These are phyloP conservation scores for Saccostrea glomerata DNA, from an alignment of 1,140 invertebrate genomes.

Conservation along the genomic window DNA sequence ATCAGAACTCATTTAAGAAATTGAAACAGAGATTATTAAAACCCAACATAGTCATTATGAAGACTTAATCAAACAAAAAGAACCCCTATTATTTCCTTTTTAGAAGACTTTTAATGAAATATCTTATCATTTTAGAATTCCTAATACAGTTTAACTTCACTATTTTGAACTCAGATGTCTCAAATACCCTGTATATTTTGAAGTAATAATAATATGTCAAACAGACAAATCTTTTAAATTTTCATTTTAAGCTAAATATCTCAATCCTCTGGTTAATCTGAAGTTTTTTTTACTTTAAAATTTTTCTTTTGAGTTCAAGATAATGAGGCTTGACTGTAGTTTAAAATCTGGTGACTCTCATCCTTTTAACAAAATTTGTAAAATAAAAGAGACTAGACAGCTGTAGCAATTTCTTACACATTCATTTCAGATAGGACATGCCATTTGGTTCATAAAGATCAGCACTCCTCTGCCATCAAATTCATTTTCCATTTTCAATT, in stretches of 20 bases:
- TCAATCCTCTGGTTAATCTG: too few relatives aligned
- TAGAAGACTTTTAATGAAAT: background rate
- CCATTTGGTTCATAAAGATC: conserved; percentile 28
- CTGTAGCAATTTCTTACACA: conserved; percentile 7
- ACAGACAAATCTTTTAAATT: too few relatives aligned
- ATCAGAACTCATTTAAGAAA: conserved; percentile 35
- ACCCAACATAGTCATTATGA: conserved; percentile 26
- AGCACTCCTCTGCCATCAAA: conserved; percentile 26
- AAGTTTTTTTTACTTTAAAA: too few relatives aligned
- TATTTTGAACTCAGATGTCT: too few relatives aligned
- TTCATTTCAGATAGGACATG: conserved; percentile 10
- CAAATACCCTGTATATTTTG: too few relatives aligned
- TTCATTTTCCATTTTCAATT: conserved; percentile 35
- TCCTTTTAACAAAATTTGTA: background rate
- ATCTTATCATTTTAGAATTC: background rate
- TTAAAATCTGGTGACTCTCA: background rate
- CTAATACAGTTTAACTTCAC: background rate
- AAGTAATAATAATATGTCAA: too few relatives aligned
- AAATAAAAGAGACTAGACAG: background rate
- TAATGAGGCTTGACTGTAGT: too few relatives aligned
- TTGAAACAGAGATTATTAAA: conserved; percentile 37
- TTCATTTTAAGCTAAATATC: too few relatives aligned
- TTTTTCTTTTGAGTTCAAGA: background rate
- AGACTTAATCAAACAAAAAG: conserved; percentile 22
- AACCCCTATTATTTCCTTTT: background rate